phyloP scores from a whole-genome alignment of 2,888 invertebrate species.

The Pharmacophagus antenor region DNA sequence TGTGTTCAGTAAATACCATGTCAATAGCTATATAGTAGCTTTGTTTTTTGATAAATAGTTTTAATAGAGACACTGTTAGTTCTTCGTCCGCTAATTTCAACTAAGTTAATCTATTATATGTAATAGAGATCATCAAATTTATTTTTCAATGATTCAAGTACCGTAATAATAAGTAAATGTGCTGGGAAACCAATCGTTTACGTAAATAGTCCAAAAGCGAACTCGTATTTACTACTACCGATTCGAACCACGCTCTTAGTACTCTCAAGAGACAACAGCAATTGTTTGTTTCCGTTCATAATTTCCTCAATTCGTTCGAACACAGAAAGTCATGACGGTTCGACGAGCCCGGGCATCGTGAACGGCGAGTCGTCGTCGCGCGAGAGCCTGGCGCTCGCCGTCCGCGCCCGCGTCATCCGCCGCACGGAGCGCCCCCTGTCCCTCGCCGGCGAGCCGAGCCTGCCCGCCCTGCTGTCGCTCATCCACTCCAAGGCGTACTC shows the following conservation, averaged over 20 bases:
- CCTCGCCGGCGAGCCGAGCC: constrained; percentile 50
- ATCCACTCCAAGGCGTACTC: constrained; percentile 54
- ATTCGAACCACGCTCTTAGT: no score
- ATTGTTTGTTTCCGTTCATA: not conserved
- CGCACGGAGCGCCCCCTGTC: constrained; percentile 61
- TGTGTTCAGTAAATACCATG: constrained; percentile 31
- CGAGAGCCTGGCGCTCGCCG: constrained; percentile 57
- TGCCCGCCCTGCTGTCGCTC: constrained; percentile 49
- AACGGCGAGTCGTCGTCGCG: constrained; percentile 43
- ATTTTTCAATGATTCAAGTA: no score
- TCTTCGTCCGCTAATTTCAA: no score
- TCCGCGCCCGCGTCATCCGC: constrained; percentile 54
- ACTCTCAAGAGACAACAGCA: no score
- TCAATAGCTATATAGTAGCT: not conserved
- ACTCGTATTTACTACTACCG: no score
- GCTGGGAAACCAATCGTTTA: no score
- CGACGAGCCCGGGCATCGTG: constrained; percentile 39
- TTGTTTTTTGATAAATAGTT: not conserved
- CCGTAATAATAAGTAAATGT: no score
- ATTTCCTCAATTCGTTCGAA: no score
- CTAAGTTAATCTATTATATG: no score
- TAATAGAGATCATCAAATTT: no score
- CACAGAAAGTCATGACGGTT: constrained; percentile 50
- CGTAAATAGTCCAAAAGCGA: no score
- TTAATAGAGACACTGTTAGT: no score